phyloP scores from a whole-genome alignment of 2,797 vertebrate species.

The Pipistrellus pygmaeus region DNA sequence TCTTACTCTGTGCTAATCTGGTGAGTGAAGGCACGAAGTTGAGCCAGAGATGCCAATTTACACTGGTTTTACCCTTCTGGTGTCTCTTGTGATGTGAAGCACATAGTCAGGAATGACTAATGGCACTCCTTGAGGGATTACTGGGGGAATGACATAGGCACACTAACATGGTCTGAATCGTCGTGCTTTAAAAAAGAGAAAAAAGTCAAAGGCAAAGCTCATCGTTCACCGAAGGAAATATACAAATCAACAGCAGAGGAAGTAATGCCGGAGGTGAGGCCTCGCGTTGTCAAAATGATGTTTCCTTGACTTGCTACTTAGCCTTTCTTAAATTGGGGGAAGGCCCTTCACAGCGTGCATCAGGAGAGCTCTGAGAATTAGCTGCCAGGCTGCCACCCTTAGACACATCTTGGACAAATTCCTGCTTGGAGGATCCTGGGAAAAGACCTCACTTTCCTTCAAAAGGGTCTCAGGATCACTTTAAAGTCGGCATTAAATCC shows the following conservation, averaged over 20 bases:
- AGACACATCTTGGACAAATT: slow-evolving; percentile 86
- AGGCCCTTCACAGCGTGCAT: slow-evolving; percentile 83
- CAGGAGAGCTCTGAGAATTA: slow-evolving; percentile 84
- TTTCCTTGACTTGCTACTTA: slow-evolving; percentile 84
- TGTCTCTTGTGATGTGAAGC: background rate
- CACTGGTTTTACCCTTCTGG: background rate
- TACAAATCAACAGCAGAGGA: slow-evolving; percentile 81
- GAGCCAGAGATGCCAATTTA: background rate
- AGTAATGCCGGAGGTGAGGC: slow-evolving; percentile 83
- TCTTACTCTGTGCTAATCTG: background rate
- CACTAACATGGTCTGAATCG: background rate
- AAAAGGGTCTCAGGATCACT: slow-evolving; percentile 79
- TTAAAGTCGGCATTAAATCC: slow-evolving; percentile 80
- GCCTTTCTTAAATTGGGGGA: slow-evolving; percentile 82
- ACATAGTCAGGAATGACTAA: background rate
- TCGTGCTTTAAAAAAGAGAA: background rate
- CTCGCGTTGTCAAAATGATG: slow-evolving; percentile 79
- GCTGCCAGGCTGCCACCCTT: slow-evolving; percentile 83
- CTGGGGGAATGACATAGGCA: background rate
- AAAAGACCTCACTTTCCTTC: slow-evolving; percentile 83
- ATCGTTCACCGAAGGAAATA: slow-evolving; percentile 65
- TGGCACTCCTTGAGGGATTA: background rate
- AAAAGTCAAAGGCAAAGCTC: slow-evolving; percentile 79
- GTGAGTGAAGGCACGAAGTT: background rate
- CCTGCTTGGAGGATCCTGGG: slow-evolving; percentile 84